Conservation (phyloP, 2,113 vertebrate genomes). For the Spilogale gracilis region DNA sequence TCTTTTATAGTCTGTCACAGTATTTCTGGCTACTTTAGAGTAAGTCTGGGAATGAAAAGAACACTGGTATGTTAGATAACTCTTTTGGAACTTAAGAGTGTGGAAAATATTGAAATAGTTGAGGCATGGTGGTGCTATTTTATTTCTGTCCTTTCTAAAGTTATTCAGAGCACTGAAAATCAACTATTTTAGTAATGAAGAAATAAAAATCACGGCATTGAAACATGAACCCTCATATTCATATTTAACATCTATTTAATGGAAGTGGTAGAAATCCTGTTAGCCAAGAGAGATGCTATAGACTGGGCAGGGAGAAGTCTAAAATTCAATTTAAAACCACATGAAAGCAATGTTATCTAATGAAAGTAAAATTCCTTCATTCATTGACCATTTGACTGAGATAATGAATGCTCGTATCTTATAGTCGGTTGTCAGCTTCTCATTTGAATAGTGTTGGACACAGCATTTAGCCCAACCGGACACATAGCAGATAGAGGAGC, state of each 20-base stretch:
- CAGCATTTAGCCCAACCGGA: not conserved
- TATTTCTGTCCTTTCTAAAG: slow-evolving; percentile 22
- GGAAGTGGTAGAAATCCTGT: not conserved
- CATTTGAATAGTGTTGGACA: not conserved
- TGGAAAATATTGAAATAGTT: slow-evolving; percentile 1
- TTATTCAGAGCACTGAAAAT: slow-evolving; percentile 25
- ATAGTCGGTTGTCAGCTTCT: not conserved
- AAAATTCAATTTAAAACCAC: not conserved
- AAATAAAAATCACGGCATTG: not conserved
- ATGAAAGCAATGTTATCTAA: not conserved
- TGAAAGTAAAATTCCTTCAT: not conserved
- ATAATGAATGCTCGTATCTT: not conserved
- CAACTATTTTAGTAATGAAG: not conserved
- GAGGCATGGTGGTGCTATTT: not conserved
- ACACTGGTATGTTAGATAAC: not conserved
- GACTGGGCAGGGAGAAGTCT: not conserved
- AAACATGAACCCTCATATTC: not conserved
- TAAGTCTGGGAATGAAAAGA: not conserved
- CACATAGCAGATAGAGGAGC: not conserved
- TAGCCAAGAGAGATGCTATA: not conserved
- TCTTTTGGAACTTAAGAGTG: not conserved
- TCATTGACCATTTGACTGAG: not conserved
- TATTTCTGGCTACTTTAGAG: not conserved
- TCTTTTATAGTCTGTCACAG: not conserved
- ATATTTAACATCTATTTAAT: not conserved